phyloP scores from a whole-genome alignment of 2,113 vertebrate species.

The Axis porcinus region DNA sequence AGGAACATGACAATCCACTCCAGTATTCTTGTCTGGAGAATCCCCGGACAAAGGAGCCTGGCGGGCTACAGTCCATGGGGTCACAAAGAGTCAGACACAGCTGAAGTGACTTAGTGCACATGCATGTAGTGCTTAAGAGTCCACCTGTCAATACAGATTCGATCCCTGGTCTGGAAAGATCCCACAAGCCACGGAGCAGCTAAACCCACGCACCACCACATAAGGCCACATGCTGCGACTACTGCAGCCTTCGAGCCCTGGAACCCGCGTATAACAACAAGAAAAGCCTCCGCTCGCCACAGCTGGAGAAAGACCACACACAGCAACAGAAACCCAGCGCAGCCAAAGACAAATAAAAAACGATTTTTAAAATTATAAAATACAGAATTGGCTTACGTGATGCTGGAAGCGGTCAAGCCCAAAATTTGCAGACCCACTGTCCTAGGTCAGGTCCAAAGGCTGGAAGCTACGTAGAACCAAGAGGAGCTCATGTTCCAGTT shows the following conservation, averaged over 20 bases:
- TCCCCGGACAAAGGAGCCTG: neutral
- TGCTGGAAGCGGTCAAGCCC: neutral
- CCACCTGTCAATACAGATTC: neutral
- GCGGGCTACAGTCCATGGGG: neutral
- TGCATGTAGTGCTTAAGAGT: neutral
- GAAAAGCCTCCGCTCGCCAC: neutral
- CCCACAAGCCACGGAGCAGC: neutral
- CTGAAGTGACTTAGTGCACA: rapidly evolving
- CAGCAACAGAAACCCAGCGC: neutral
- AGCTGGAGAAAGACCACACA: neutral
- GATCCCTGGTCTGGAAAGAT: rapidly evolving
- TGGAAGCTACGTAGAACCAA: neutral
- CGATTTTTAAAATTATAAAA: neutral
- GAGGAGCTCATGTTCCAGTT: neutral
- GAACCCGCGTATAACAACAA: neutral
- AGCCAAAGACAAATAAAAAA: neutral
- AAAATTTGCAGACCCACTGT: neutral
- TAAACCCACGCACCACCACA: neutral
- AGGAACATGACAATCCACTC: neutral
- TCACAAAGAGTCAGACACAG: neutral
- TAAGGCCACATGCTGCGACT: neutral
- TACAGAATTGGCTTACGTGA: neutral
- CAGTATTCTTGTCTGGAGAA: neutral
- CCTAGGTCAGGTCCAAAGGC: neutral
- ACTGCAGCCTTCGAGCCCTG: neutral